Conservation (phyloP, 2,797 vertebrate genomes). For the Poeciliopsis paucimaculata region DNA sequence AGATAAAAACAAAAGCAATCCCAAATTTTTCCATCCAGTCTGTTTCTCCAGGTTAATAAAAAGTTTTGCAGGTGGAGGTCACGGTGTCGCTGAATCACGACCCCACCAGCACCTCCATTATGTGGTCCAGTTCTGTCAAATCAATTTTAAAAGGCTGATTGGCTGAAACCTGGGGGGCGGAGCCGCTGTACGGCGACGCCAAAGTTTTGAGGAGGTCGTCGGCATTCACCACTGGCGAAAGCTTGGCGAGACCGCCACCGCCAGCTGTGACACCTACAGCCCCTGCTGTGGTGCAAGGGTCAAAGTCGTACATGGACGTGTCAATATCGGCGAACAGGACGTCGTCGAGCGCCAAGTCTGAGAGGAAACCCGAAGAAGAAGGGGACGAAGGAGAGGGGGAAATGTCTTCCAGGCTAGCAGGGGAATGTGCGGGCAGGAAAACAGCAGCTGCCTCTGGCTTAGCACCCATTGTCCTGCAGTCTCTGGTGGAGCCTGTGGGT, state of each 20-base stretch:
- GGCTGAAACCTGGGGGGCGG: conserved; percentile 89
- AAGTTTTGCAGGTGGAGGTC: conserved; percentile 14
- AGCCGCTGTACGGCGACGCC: conserved; percentile 84
- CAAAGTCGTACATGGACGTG: conserved; percentile 99
- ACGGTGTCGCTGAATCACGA: conserved; percentile 79
- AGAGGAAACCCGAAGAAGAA: conserved; percentile 88
- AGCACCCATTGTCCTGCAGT: conserved; percentile 71
- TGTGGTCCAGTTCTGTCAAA: conserved; percentile 98
- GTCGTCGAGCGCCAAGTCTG: conserved; percentile 96
- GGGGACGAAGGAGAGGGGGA: conserved; percentile 81
- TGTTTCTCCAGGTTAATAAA: conserved; percentile 5
- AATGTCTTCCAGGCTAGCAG: conserved; percentile 86
- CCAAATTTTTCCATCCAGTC: conserved; percentile 58
- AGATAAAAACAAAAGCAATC: conserved; percentile 35
- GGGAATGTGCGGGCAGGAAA: conserved; percentile 74
- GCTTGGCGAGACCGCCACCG: conserved; percentile 86
- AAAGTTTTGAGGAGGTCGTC: conserved; percentile 97
- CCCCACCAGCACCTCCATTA: conserved; percentile 98
- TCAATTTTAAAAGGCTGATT: conserved; percentile 99
- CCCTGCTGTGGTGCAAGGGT: conserved; percentile 88
- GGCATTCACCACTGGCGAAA: conserved; percentile 89
- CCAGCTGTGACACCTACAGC: conserved; percentile 71
- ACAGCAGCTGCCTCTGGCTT: conserved; percentile 81
- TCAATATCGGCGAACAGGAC: conserved; percentile 98
- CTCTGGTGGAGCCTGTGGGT: conserved; percentile 76